Evolutionary conservation across 1,140 invertebrate species (phyloP).

Genomic region (Pantala flavescens): DNA sequence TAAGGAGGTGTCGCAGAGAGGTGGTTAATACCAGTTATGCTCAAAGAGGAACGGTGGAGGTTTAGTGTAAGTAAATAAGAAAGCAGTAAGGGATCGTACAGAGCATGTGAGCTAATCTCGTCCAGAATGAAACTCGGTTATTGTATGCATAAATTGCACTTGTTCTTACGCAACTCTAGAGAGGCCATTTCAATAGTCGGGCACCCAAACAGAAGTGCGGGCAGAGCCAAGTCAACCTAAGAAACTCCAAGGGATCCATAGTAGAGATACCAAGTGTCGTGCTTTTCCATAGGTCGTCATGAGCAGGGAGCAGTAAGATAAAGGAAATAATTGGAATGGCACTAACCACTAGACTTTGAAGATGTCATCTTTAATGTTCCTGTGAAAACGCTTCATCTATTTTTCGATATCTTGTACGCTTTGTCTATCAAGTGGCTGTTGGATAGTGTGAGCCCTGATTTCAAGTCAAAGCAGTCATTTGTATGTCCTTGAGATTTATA

Average conservation of each 20-base stretch:
- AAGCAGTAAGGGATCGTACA: not conserved
- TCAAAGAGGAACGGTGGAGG: not conserved
- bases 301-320: not conserved
- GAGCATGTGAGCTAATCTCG: not conserved
- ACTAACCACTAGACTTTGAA: slow-evolving; percentile 9
- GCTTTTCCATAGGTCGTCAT: slow-evolving; percentile 5
- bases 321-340: not conserved
- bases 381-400: slow-evolving; percentile 6
- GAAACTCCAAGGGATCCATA: not conserved
- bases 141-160: not conserved
- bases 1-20: not conserved
- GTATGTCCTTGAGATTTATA: slow-evolving; percentile 6
- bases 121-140: not conserved
- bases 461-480: not conserved
- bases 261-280: not conserved
- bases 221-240: not conserved
- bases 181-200: not conserved
- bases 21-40: not conserved
- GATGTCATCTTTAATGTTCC: slow-evolving; percentile 9
- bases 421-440: slow-evolving; percentile 2
- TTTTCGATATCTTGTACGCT: slow-evolving; percentile 6
- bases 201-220: not conserved
- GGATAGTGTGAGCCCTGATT: slow-evolving; percentile 7
- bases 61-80: not conserved
- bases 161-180: not conserved